phyloP scores from a whole-genome alignment of 2,888 invertebrate species.

The Pachymerium ferrugineum region DNA sequence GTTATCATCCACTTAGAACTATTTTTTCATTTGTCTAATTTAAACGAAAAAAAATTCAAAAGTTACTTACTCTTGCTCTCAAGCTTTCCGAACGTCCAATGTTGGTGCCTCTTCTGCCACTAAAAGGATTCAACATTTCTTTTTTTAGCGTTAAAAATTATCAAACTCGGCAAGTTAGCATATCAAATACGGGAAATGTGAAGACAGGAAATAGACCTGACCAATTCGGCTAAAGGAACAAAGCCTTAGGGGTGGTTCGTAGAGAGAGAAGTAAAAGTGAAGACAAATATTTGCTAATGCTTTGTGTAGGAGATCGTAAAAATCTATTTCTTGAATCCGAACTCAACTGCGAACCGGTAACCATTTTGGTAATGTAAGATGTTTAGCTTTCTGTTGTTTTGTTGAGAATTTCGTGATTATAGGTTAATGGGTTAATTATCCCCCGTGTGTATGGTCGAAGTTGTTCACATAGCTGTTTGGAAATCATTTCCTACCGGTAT shows the following conservation, averaged over 20 bases:
- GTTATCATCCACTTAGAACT: too few relatives aligned
- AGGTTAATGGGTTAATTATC: too few relatives aligned
- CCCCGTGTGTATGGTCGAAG: too few relatives aligned
- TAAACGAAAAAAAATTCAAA: neutral
- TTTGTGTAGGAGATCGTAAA: neutral
- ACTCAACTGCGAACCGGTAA: too few relatives aligned
- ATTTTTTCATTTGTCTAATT: too few relatives aligned
- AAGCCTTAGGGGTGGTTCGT: neutral
- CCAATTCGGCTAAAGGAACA: neutral
- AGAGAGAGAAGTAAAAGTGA: neutral
- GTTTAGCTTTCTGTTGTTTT: too few relatives aligned
- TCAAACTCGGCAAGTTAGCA: neutral
- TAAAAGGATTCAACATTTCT: conserved; percentile 40
- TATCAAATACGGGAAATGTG: conserved; percentile 8
- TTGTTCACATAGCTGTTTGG: too few relatives aligned
- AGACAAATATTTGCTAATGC: neutral
- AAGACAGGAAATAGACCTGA: conserved; percentile 20
- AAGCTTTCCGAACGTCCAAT: conserved; percentile 67
- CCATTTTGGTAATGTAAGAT: too few relatives aligned
- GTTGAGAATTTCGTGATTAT: too few relatives aligned
- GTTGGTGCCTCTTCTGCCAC: conserved; percentile 39
- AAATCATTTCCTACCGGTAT: too few relatives aligned
- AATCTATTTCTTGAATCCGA: neutral
- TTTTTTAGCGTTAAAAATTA: neutral
- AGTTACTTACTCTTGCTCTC: conserved; percentile 57